Percentiles rank a stretch among this genome's conserved stretches.
These are phyloP conservation scores for Caiman crocodilus DNA, from an alignment of 2,797 vertebrate genomes.

Conservation along the genomic window DNA sequence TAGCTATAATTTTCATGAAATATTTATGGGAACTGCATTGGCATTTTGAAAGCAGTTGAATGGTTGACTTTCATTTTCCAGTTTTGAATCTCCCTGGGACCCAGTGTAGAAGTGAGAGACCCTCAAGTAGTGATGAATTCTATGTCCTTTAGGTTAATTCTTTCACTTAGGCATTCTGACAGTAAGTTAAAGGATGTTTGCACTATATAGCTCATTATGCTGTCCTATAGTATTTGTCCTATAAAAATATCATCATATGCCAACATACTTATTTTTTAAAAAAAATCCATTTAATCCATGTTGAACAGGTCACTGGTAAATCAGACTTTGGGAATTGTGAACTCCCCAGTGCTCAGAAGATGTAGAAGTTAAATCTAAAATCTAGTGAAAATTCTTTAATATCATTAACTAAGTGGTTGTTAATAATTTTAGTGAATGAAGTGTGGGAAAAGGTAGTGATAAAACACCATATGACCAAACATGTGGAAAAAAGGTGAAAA, in stretches of 20 bases:
- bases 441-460: not conserved
- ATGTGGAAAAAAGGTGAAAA: not conserved
- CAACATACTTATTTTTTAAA: not conserved
- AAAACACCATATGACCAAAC: not conserved
- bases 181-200: slow-evolving; percentile 58
- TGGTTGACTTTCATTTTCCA: slow-evolving; percentile 78
- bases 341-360: not conserved
- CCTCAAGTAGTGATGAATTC: slow-evolving; percentile 66
- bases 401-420: not conserved
- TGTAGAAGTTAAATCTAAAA: not conserved
- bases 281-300: not conserved
- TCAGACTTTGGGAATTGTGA: not conserved
- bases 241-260: slow-evolving; percentile 44
- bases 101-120: slow-evolving; percentile 70
- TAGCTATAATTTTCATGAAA: slow-evolving; percentile 77
- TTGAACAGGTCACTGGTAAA: not conserved
- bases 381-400: not conserved
- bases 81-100: slow-evolving; percentile 79
- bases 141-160: slow-evolving; percentile 63
- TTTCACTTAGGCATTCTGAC: slow-evolving; percentile 62
- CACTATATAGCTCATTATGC: slow-evolving; percentile 38
- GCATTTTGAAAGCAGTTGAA: slow-evolving; percentile 66
- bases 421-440: not conserved
- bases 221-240: slow-evolving; percentile 20
- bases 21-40: slow-evolving; percentile 66